Conservation (phyloP, 2,888 invertebrate species). For the Cheilosia vulpina region DNA sequence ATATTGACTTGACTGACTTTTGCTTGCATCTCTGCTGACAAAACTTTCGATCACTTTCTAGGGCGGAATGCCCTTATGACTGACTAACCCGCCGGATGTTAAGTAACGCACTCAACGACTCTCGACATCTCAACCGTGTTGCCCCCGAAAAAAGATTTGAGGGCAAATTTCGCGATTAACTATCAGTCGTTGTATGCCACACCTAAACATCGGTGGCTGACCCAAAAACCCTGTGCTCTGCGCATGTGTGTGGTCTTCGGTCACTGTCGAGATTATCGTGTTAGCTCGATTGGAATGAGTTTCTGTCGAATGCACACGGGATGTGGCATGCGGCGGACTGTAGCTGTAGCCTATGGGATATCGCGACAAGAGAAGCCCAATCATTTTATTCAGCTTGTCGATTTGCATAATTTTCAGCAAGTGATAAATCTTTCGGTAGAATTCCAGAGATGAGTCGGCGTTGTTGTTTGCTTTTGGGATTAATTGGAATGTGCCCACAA, state of each 20-base stretch:
- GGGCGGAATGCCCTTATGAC: slow-evolving; percentile 26
- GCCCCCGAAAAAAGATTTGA: background rate
- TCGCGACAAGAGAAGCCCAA: background rate
- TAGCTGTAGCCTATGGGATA: background rate
- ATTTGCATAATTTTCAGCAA: slow-evolving; percentile 49
- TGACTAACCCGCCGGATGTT: background rate
- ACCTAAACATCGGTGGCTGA: slow-evolving; percentile 23
- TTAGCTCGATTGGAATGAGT: slow-evolving; percentile 47
- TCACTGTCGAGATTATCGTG: slow-evolving; percentile 38
- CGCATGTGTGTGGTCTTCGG: slow-evolving; percentile 22
- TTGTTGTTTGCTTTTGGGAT: slow-evolving; percentile 18
- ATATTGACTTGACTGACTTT: slow-evolving; percentile 22
- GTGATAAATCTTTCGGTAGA: slow-evolving; percentile 31
- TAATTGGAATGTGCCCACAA: background rate
- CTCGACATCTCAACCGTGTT: background rate
- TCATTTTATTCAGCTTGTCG: slow-evolving; percentile 6
- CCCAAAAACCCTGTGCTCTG: slow-evolving; percentile 29
- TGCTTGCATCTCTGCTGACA: slow-evolving; percentile 7
- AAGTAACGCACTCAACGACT: slow-evolving; percentile 24
- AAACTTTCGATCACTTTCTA: slow-evolving; percentile 60
- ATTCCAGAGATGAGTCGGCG: slow-evolving; percentile 13
- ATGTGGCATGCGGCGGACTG: background rate
- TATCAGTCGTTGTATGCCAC: background rate
- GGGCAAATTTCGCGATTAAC: background rate
- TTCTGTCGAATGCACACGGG: slow-evolving; percentile 20